A percentile compares a stretch with the other conserved stretches of the same genome.
Conservation (phyloP, 1,140 invertebrate genomes). For the Chlorops oryzae region DNA sequence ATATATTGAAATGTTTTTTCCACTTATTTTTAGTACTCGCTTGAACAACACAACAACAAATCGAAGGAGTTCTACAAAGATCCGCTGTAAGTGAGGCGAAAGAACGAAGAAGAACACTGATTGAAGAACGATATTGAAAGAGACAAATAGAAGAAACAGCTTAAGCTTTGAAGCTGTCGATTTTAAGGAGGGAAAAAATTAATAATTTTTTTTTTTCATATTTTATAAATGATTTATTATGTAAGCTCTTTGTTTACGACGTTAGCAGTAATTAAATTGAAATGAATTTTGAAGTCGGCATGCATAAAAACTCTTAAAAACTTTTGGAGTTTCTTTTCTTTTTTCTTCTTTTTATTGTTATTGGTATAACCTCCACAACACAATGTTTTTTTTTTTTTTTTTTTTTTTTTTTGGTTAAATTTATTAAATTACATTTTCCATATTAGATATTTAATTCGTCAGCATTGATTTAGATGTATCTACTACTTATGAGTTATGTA, state of each 20-base stretch:
- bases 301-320: background rate
- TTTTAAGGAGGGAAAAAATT: background rate
- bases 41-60: background rate
- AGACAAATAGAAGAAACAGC: background rate
- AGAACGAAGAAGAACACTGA: background rate
- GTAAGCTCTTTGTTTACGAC: background rate
- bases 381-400: constrained; percentile 6
- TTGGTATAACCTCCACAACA: constrained; percentile 10
- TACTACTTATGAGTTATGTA: too few relatives aligned
- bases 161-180: background rate
- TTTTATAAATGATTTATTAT: background rate
- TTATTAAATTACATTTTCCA: too few relatives aligned
- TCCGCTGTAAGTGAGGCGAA: background rate
- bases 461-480: too few relatives aligned
- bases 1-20: background rate
- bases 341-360: constrained; percentile 3
- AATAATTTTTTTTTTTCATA: constrained; percentile 6
- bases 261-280: background rate
- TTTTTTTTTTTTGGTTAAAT: constrained; percentile 11
- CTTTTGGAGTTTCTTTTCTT: background rate
- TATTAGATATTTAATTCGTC: too few relatives aligned
- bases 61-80: background rate
- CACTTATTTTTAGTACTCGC: background rate
- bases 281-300: background rate
- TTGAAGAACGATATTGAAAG: background rate